These are phyloP conservation scores for Hylaeus volcanicus DNA, from an alignment of 1,140 invertebrate genomes.

Conservation along the genomic window DNA sequence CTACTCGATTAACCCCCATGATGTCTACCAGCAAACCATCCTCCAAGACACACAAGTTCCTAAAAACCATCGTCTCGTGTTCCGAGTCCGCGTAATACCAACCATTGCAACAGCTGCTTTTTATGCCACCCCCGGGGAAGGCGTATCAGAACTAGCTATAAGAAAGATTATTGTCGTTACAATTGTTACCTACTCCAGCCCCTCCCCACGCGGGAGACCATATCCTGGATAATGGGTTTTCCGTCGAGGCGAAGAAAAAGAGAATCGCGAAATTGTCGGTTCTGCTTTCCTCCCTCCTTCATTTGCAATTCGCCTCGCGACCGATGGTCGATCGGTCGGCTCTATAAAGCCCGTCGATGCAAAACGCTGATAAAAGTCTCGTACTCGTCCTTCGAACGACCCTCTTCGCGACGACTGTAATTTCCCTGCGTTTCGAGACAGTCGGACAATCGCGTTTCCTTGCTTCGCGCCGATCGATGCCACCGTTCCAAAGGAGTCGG, in stretches of 20 bases:
- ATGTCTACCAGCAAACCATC: too few relatives aligned
- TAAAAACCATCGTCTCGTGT: too few relatives aligned
- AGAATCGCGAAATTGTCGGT: slow-evolving; percentile 17
- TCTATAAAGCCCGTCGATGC: slow-evolving; percentile 2
- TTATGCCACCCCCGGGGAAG: too few relatives aligned
- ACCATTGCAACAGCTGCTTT: too few relatives aligned
- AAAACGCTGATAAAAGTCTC: slow-evolving; percentile 20
- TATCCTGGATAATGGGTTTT: slow-evolving; percentile 13
- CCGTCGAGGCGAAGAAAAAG: background rate
- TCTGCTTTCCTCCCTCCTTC: background rate
- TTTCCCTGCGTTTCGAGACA: slow-evolving; percentile 21
- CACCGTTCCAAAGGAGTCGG: background rate
- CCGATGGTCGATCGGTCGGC: slow-evolving; percentile 1
- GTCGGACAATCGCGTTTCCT: background rate
- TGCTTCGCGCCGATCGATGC: background rate
- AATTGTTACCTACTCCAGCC: background rate
- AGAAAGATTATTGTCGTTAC: slow-evolving; percentile 6
- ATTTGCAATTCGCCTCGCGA: slow-evolving; percentile 1
- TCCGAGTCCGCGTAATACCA: too few relatives aligned
- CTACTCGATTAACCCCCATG: too few relatives aligned
- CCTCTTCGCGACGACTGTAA: slow-evolving; percentile 13
- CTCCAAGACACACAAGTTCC: too few relatives aligned
- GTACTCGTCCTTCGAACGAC: too few relatives aligned
- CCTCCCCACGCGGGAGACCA: background rate
- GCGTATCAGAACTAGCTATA: background rate